These are phyloP conservation scores for Ctenomys sociabilis DNA, from an alignment of 2,113 vertebrate genomes.

Conservation along the genomic window DNA sequence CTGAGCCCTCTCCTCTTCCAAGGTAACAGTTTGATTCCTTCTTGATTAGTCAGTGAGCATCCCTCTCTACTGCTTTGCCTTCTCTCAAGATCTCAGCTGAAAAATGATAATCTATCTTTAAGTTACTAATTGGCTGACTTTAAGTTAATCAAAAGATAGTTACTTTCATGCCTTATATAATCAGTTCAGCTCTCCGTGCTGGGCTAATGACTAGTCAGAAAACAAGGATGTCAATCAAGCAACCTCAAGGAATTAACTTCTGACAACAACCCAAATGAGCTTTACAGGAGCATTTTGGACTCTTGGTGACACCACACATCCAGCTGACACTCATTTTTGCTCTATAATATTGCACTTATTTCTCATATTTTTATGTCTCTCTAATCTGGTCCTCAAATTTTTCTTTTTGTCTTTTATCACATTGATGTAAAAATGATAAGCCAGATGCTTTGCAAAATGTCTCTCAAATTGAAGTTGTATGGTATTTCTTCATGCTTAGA, in stretches of 20 bases:
- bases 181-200: not conserved
- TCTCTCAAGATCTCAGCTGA: not conserved
- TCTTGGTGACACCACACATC: not conserved
- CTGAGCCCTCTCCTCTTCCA: not conserved
- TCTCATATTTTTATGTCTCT: not conserved
- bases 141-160: not conserved
- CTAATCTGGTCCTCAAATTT: not conserved
- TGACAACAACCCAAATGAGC: not conserved
- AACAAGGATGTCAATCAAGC: not conserved
- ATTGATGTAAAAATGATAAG: not conserved
- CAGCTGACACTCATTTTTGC: not conserved
- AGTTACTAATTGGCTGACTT: constrained; percentile 31
- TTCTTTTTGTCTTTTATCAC: not conserved
- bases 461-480: not conserved
- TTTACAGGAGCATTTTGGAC: not conserved
- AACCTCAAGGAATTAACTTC: not conserved
- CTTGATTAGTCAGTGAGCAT: not conserved
- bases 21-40: not conserved
- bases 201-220: not conserved
- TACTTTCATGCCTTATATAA: not conserved
- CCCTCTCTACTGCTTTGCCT: not conserved
- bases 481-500: not conserved
- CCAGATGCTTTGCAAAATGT: not conserved
- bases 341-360: not conserved
- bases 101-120: not conserved